These are phyloP conservation scores for Clostera curtula DNA, from an alignment of 2,888 invertebrate species.

Conservation along the genomic window DNA sequence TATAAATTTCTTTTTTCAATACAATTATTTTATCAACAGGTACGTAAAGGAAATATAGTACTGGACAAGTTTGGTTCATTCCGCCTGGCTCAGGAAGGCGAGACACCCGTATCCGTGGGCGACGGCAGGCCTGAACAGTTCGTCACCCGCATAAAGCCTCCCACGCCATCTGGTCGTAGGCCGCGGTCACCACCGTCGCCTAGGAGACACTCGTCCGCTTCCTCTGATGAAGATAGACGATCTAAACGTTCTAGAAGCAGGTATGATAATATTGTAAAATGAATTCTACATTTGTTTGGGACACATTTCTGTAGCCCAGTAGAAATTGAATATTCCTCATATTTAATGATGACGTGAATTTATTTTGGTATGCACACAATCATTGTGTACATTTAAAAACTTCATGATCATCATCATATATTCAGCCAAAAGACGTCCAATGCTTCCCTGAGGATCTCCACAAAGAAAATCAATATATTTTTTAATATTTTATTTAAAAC, in stretches of 20 bases:
- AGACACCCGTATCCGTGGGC: constrained; percentile 62
- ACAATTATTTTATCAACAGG: too few relatives aligned
- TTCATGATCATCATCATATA: too few relatives aligned
- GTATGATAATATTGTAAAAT: too few relatives aligned
- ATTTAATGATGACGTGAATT: neutral
- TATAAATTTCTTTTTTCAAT: too few relatives aligned
- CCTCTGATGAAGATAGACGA: constrained; percentile 50
- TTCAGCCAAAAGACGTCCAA: too few relatives aligned
- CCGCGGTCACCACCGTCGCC: constrained; percentile 64
- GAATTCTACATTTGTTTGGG: too few relatives aligned
- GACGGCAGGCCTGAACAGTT: constrained; percentile 69
- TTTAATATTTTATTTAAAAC: too few relatives aligned
- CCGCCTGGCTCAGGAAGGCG: constrained; percentile 76
- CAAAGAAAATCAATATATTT: too few relatives aligned
- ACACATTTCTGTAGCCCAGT: too few relatives aligned
- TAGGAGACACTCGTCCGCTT: constrained; percentile 61
- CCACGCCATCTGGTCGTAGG: constrained; percentile 49
- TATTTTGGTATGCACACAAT: neutral
- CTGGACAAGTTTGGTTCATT: constrained; percentile 84
- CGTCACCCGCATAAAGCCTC: constrained; percentile 65
- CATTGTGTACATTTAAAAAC: too few relatives aligned
- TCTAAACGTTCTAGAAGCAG: constrained; percentile 60
- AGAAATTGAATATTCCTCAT: too few relatives aligned
- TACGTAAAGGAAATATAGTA: constrained; percentile 75
- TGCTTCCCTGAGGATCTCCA: too few relatives aligned